Evolutionary conservation across 2,113 vertebrate genomes (phyloP).

Genomic region (Arenaria interpres): DNA sequence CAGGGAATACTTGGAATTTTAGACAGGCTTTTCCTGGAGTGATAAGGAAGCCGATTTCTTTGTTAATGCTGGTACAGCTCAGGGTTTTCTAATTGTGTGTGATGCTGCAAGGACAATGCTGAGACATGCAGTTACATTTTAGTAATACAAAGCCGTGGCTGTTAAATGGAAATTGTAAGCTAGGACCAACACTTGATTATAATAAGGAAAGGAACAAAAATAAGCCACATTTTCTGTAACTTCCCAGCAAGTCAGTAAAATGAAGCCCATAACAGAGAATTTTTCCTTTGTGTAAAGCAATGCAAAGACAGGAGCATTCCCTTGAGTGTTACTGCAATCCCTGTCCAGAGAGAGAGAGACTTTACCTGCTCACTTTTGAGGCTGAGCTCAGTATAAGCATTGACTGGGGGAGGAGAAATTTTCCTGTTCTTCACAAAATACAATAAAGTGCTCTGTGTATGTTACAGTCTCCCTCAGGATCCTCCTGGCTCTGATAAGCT

Average conservation of each 20-base stretch:
- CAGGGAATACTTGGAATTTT: background rate
- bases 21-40: background rate
- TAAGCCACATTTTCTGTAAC: background rate
- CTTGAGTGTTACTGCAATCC: background rate
- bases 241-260: background rate
- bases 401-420: background rate
- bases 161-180: background rate
- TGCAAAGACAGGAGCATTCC: background rate
- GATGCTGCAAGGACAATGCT: background rate
- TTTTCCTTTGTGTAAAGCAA: background rate
- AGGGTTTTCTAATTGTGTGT: background rate
- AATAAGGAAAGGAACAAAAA: background rate
- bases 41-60: slow-evolving; percentile 13
- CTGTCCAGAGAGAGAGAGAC: too few relatives aligned
- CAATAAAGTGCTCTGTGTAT: background rate
- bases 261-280: background rate
- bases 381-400: background rate
- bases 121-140: background rate
- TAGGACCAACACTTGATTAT: background rate
- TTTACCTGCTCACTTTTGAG: background rate
- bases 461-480: background rate
- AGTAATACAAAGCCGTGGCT: background rate
- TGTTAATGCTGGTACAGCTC: background rate
- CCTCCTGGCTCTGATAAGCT: background rate
- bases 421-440: background rate